Evolutionary conservation across 2,888 invertebrate species (phyloP).

Genomic region (Diarsia dahlii): DNA sequence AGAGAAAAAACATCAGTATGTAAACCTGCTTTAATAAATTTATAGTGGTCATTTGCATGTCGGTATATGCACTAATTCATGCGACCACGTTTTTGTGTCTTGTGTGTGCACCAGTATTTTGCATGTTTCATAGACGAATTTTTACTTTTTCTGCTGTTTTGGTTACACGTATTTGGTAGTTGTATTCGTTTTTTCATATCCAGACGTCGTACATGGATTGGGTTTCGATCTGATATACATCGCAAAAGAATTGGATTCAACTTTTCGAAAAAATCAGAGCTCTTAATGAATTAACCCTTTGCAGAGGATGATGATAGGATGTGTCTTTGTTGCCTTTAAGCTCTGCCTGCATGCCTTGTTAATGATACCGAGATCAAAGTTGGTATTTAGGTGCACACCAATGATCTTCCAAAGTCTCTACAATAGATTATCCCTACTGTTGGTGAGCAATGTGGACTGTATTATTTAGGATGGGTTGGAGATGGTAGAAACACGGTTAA

Average conservation of each 20-base stretch:
- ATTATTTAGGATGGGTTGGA: no score
- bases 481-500: no score
- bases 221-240: neutral
- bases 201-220: neutral
- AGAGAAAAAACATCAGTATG: slow-evolving; percentile 40
- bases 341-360: no score
- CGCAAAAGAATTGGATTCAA: neutral
- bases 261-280: neutral
- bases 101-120: slow-evolving; percentile 49
- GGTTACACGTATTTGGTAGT: neutral
- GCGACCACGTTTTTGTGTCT: slow-evolving; percentile 48
- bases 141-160: neutral
- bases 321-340: neutral
- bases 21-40: slow-evolving; percentile 61
- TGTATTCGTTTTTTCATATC: neutral
- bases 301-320: no score
- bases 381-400: no score
- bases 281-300: neutral
- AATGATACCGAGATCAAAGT: no score
- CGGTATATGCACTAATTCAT: slow-evolving; percentile 58
- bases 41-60: slow-evolving; percentile 61
- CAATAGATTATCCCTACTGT: no score
- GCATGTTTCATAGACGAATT: slow-evolving; percentile 18
- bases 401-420: no score
- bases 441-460: no score